Evolutionary conservation across 2,888 invertebrate genomes (phyloP), one percentile per base, ranked within the genome.

Genomic region (Prionchulus punctatus): DNA sequence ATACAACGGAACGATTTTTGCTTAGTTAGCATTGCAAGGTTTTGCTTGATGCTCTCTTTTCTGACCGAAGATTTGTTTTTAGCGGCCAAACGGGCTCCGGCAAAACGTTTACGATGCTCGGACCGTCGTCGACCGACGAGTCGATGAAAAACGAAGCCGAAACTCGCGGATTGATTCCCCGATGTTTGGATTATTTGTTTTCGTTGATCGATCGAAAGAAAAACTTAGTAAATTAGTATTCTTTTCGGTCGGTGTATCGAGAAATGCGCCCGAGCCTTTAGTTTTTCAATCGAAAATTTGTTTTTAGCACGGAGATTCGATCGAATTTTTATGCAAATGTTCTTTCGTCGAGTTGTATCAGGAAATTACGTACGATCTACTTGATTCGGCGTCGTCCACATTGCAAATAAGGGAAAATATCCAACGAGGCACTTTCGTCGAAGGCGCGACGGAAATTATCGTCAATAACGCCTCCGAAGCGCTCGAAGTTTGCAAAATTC

Each of bases 1-100:
- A 1, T 72, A 72, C 61, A 74, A 74, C 64, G 73, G 72, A 1
- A 74, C 74, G 2, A 71, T 74, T 53, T 74, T 74, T 66, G 74
- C 74, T 1, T 74, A 74, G 71, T 71, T 61, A 69, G 71, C 65
- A 49, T 28, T 21, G 15, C 7, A 15, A 31, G 3, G 3, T n/a
- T 12, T 12, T 26, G 23, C 25, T 7, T 53, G 12, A 3, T 15
- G 27, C 25, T 23, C 36, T 18, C 36, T 30, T 51, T 63, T 63
- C 30, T 63, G 70, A 69, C 62, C 68, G 69, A 60, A 68, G 68
- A 12, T 69, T 67, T 55, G 66, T 69, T 45, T 67, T 66, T 58
- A 70, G 70, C 63, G 74, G 74, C 1, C 73, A 74, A 63, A 74
- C 74, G 18, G 73, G 73, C 1, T 72, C 72, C 26, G 74, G 74